These are phyloP conservation scores for Pyrgus malvae DNA, from an alignment of 2,888 invertebrate species.

Conservation along the genomic window DNA sequence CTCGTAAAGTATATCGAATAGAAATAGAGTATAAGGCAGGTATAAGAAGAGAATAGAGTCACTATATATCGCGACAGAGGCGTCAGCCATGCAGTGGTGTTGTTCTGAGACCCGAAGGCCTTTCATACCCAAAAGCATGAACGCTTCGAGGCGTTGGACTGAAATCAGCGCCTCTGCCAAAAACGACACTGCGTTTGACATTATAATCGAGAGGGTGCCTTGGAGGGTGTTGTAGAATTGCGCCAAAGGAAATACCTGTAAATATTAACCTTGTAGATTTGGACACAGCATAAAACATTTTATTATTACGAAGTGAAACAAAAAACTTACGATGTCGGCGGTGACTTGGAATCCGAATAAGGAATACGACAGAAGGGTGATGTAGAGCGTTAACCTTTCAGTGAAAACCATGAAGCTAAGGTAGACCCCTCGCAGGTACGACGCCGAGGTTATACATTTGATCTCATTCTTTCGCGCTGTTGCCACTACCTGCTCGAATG, in stretches of 20 bases:
- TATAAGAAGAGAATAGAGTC: conserved; percentile 26
- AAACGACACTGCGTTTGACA: conserved; percentile 81
- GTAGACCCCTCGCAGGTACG: conserved; percentile 85
- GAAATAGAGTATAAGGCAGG: too few species aligned
- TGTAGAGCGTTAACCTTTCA: conserved; percentile 91
- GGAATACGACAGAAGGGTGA: conserved; percentile 90
- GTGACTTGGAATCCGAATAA: conserved; percentile 83
- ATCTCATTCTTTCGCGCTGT: conserved; percentile 87
- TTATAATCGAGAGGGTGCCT: conserved; percentile 82
- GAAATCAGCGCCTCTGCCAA: conserved; percentile 84
- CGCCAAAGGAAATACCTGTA: conserved; percentile 83
- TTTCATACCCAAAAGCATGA: conserved; percentile 79
- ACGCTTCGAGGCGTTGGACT: conserved; percentile 82
- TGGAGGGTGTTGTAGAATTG: conserved; percentile 85
- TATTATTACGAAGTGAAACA: not conserved
- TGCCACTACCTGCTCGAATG: conserved; percentile 92
- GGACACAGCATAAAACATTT: not conserved
- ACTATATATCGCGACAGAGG: conserved; percentile 38
- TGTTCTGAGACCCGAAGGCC: conserved; percentile 39
- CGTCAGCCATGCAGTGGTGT: conserved; percentile 24
- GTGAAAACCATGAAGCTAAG: conserved; percentile 91
- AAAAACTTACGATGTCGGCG: conserved; percentile 76
- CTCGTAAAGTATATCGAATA: too few species aligned
- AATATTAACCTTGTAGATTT: conserved; percentile 30
- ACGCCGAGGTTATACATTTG: conserved; percentile 82